Evolutionary conservation across 1,140 invertebrate genomes (phyloP), one percentile per base, ranked within the genome.

Genomic region (Drosophila melanica): DNA sequence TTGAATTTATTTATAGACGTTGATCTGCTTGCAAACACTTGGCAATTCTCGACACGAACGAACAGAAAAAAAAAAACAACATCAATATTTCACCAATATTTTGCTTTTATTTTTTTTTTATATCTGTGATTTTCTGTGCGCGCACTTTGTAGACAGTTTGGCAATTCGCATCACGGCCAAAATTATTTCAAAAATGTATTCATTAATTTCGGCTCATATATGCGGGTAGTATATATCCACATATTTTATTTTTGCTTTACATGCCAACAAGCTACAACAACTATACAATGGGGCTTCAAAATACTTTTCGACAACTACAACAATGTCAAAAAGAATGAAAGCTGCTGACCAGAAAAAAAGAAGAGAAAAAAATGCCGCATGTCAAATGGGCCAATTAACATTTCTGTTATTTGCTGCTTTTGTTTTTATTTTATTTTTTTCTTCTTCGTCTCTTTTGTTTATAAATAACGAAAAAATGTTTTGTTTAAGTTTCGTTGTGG

Each of bases 311-410:
- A 81, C 65, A 70, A 79, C 66, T 77, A 74, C 47, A 75, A 75
- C 27, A 67, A 20, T 20, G 33, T n/a, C 16, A 50, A 67, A 47
- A 53, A 66, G 66, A 89, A 79, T 89, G 84, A 89, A 87, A 82
- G 84, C 84, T 73, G 68, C 53, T 57, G 47, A 67, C 63, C 55
- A 63, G 20, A 62, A 47, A 45, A 35, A 39, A 33, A 50, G 41
- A 23, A 37, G 14, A 50, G 35, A 39, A 27, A 71, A 82, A 80
- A 89, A 89, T 84, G 84, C 84, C 80, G 77, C 84, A 89, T 84
- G 84, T 89, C 84, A 89, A 89, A 90, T 89, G 84, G 79, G 85
- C 85, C 84, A 89, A 89, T 89, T 89, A 89, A 90, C 84, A 89
- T 89, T 89, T 89, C 70, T 90, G 80, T 89, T 89, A 79, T 87